A percentile compares a stretch with the other conserved stretches of the same genome.
phyloP scores from a whole-genome alignment of 2,797 vertebrate species.

The Sebastes hubbsi region DNA sequence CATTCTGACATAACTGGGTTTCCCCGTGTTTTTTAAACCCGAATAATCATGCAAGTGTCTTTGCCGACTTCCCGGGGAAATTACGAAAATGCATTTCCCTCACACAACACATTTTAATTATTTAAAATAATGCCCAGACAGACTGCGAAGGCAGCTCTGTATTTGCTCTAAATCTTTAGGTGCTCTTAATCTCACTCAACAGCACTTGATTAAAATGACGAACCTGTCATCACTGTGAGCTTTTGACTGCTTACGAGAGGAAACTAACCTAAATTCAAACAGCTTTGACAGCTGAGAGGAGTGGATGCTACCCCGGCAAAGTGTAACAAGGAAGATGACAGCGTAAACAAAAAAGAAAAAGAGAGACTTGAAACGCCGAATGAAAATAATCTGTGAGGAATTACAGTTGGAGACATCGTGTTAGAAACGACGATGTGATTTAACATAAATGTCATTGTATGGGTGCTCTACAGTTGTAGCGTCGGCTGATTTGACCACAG shows the following conservation, averaged over 20 bases:
- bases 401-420: background rate
- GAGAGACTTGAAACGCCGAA: background rate
- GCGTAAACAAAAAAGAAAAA: background rate
- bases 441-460: no score
- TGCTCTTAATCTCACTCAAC: slow-evolving; percentile 42
- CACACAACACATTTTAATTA: background rate
- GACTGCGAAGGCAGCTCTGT: background rate
- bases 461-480: no score
- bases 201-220: slow-evolving; percentile 46
- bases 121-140: background rate
- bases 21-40: background rate
- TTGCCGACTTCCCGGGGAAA: background rate
- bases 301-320: background rate
- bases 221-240: slow-evolving; percentile 19
- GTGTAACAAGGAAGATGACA: background rate
- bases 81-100: background rate
- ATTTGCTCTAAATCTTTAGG: slow-evolving; percentile 38
- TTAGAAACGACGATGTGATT: no score
- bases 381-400: background rate
- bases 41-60: background rate
- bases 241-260: slow-evolving; percentile 1
- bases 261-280: slow-evolving; percentile 15
- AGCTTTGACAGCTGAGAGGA: slow-evolving; percentile 7
- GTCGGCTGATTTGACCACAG: no score
- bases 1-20: slow-evolving; percentile 12